Evolutionary conservation across 2,113 vertebrate genomes (phyloP).

Genomic region (Tychaedon coryphoeus): DNA sequence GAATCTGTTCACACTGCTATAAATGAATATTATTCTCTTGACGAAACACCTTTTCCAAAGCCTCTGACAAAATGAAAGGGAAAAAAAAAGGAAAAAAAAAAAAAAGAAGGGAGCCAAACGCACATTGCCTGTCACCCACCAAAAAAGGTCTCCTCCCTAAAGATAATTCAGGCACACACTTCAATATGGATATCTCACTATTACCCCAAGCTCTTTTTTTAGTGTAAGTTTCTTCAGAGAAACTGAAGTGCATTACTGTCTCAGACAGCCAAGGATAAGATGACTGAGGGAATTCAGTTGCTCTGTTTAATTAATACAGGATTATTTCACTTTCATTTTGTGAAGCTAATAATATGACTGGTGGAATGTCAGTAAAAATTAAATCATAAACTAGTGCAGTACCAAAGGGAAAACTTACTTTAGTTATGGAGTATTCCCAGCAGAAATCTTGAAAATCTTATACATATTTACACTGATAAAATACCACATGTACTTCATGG

Average conservation of each 20-base stretch:
- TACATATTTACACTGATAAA: constrained; percentile 66
- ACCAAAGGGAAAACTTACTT: constrained; percentile 72
- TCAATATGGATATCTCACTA: constrained; percentile 10
- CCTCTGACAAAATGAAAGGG: constrained; percentile 34
- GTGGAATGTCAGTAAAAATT: constrained; percentile 80
- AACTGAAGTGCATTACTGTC: constrained; percentile 44
- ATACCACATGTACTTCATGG: constrained; percentile 51
- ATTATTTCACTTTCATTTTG: constrained; percentile 83
- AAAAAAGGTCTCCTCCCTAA: constrained; percentile 33
- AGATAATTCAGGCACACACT: neutral
- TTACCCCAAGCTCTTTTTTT: constrained; percentile 38
- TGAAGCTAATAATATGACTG: constrained; percentile 77
- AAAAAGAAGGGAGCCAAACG: neutral
- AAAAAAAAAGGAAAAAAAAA: neutral
- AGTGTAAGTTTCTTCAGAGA: constrained; percentile 46
- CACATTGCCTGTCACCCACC: neutral
- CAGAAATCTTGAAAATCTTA: constrained; percentile 73
- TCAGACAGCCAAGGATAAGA: constrained; percentile 69
- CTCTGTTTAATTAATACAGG: constrained; percentile 81
- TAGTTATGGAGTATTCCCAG: constrained; percentile 66
- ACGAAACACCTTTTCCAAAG: constrained; percentile 42
- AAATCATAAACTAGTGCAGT: constrained; percentile 77
- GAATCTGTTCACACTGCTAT: constrained; percentile 9
- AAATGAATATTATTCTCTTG: constrained; percentile 53
- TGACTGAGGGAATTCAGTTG: constrained; percentile 73